Percentiles rank a stretch among this genome's conserved stretches.
Conservation (phyloP, 2,888 invertebrate genomes). For the Polyommatus icarus region DNA sequence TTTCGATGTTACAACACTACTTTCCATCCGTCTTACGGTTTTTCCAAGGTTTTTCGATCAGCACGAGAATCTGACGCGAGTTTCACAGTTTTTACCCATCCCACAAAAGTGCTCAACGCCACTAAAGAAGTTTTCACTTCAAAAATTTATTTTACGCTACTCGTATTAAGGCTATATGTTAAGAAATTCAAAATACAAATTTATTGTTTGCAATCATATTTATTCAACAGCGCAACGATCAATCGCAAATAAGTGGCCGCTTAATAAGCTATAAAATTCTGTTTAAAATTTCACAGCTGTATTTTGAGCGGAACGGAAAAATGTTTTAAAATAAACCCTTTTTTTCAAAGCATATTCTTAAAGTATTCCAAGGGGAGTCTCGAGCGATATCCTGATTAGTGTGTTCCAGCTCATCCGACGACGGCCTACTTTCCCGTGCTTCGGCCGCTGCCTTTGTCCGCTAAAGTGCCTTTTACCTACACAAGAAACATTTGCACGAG, state of each 20-base stretch:
- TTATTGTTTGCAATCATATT: not conserved
- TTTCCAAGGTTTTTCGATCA: too few relatives aligned
- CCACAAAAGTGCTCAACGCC: too few relatives aligned
- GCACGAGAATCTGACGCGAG: too few relatives aligned
- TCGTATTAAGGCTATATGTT: not conserved
- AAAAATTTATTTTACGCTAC: too few relatives aligned
- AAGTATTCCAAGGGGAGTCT: conserved; percentile 18
- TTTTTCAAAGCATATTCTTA: conserved; percentile 10
- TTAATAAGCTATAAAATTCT: not conserved
- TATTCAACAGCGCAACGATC: not conserved
- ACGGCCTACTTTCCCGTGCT: conserved; percentile 60
- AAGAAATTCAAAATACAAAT: not conserved
- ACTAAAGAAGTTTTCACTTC: too few relatives aligned
- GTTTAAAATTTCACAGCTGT: not conserved
- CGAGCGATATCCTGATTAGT: conserved; percentile 33
- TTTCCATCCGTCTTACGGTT: too few relatives aligned
- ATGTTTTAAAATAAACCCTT: not conserved
- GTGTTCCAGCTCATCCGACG: conserved; percentile 43
- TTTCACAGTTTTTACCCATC: too few relatives aligned
- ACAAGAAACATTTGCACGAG: conserved; percentile 31
- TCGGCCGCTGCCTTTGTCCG: conserved; percentile 55
- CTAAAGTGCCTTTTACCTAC: conserved; percentile 35
- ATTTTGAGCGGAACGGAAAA: not conserved
- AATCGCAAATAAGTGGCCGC: not conserved
- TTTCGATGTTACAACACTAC: too few relatives aligned